These are phyloP conservation scores for Drosophila dunni DNA, from an alignment of 1,140 invertebrate genomes.

Conservation along the genomic window DNA sequence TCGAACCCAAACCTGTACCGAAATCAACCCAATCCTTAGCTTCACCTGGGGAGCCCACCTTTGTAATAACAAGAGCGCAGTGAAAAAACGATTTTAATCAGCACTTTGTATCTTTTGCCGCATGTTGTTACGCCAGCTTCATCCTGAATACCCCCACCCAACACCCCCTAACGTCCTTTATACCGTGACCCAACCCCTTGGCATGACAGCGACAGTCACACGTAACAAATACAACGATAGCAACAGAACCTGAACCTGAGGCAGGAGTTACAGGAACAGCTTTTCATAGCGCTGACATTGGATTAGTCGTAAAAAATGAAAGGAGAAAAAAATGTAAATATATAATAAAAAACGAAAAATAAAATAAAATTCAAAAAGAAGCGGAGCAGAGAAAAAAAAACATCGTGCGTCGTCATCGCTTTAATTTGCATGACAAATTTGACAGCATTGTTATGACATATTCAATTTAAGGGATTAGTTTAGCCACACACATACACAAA, in stretches of 20 bases:
- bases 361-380: conserved; percentile 28
- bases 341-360: background rate
- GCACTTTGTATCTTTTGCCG: conserved; percentile 79
- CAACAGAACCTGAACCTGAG: conserved; percentile 26
- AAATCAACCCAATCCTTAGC: conserved; percentile 7
- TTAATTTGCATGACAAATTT: conserved; percentile 83
- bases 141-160: background rate
- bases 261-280: conserved; percentile 54
- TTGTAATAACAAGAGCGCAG: conserved; percentile 65
- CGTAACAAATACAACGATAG: conserved; percentile 42
- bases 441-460: conserved; percentile 81
- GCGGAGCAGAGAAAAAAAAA: conserved; percentile 24
- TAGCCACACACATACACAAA: background rate
- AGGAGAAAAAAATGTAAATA: conserved; percentile 40
- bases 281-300: conserved; percentile 78
- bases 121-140: conserved; percentile 53
- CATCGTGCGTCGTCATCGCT: conserved; percentile 72
- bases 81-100: conserved; percentile 74
- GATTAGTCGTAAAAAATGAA: conserved; percentile 75
- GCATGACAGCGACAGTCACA: conserved; percentile 32
- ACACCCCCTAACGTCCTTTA: background rate
- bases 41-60: conserved; percentile 38
- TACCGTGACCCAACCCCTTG: conserved; percentile 6
- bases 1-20: conserved; percentile 6
- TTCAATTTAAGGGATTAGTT: conserved; percentile 83